Base-by-base conservation (phyloP, 2,113 vertebrate genomes). In the Nibea coibor region DNA sequence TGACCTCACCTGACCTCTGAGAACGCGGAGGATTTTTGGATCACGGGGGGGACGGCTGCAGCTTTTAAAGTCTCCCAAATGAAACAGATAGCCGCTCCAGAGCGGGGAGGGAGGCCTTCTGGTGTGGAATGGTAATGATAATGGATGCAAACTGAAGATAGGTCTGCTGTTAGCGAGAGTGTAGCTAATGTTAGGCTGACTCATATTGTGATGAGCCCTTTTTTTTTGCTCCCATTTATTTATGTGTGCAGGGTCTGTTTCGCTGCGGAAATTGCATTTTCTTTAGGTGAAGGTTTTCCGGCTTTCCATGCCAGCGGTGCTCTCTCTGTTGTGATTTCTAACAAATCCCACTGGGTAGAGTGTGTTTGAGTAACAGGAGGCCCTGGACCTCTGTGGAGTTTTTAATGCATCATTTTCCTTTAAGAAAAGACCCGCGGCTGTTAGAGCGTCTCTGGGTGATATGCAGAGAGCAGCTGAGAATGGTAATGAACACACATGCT, bases 401-500 rank as follows among this genome's bases (percentile, higher is more conserved):
- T 81, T 83, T 80, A 89, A 92, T 91, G 87, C 85, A 84, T 87
- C 74, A 64, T 86, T 89, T 87, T 91, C 69, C 70, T 89, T 90
- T 87, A 86, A 87, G 84, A 89, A 83, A 90, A 81, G 86, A 82
- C 87, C 86, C 24, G 2, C 48, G 80, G 85, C 85, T 81, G 77
- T 85, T 75, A 74, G 91, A 88, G 87, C 69, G 81, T 88, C 91
- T 89, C 70, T 77, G 78, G 77, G 81, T 91, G 88, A 94, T 92
- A 90, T 92, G 90, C 85, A 86, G 68, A 26, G 53, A 82, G 85
- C 89, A 91, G 91, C 81, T 83, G 87, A 93, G 90, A 87, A 90
- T 89, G 81, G 80, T 78, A 45, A 70, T 64, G 75, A 83, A 72
- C 79, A 77, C 82, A 77, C 70, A 68, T 51, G 47, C 64, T 62